These are phyloP conservation scores for Alca torda DNA, from an alignment of 2,797 vertebrate genomes.

Conservation along the genomic window DNA sequence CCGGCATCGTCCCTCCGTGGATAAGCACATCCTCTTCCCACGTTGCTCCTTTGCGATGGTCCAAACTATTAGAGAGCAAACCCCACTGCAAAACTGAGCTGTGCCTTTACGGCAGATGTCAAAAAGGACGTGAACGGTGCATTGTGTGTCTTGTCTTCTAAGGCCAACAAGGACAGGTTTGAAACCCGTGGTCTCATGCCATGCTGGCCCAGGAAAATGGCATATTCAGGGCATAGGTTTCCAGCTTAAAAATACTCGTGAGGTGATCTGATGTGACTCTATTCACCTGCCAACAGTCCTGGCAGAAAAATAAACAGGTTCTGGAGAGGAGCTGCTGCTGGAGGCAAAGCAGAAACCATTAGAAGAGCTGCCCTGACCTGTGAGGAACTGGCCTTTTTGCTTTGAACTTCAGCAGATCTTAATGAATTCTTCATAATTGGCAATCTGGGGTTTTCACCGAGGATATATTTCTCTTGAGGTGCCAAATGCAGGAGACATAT, in stretches of 20 bases:
- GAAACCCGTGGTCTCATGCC: slow-evolving; percentile 40
- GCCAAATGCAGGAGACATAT: not conserved
- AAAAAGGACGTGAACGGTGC: not conserved
- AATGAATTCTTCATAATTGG: slow-evolving; percentile 46
- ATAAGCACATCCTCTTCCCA: not conserved
- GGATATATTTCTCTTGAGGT: slow-evolving; percentile 1
- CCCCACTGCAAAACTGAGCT: not conserved
- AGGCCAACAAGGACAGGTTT: not conserved
- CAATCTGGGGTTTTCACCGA: not conserved
- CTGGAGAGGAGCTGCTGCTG: slow-evolving; percentile 58
- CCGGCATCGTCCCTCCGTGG: not conserved
- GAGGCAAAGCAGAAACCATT: slow-evolving; percentile 59
- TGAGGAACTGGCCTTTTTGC: slow-evolving; percentile 1
- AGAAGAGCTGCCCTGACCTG: slow-evolving; percentile 64
- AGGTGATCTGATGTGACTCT: slow-evolving; percentile 51
- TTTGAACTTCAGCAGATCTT: slow-evolving; percentile 61
- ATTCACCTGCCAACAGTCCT: slow-evolving; percentile 59
- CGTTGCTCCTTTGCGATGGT: not conserved
- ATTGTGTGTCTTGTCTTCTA: not conserved
- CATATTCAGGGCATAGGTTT: slow-evolving; percentile 43
- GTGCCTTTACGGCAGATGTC: not conserved
- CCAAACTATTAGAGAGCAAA: not conserved
- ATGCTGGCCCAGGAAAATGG: slow-evolving; percentile 40
- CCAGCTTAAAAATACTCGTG: slow-evolving; percentile 23
- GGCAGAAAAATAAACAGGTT: slow-evolving; percentile 62